Evolutionary conservation across 2,888 invertebrate species (phyloP), one percentile per base, ranked within the genome.

Genomic region (Muscina levida): DNA sequence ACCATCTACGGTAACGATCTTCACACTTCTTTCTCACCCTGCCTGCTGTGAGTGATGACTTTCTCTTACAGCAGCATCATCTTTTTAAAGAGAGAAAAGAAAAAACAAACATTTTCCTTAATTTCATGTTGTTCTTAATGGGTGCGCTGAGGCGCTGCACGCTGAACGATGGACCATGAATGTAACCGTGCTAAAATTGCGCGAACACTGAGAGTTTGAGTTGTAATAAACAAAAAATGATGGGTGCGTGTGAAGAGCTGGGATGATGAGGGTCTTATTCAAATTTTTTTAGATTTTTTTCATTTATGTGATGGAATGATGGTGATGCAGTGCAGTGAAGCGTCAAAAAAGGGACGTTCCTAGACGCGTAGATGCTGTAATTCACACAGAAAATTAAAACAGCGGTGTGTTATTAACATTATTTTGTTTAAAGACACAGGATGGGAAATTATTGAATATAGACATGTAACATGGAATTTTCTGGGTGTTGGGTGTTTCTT

Each of bases 251-350:
- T 72, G 74, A 81, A 77, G 81, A 77, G 77, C 48, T 67, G 74
- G 72, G 81, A 77, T 81, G 81, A 81, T 81, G 81, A 81, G 81
- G 81, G 81, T 72, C 65, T 77, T 81, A 81, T 77, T 81, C 48
- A 81, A 81, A 81, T 81, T 81, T 77, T 57, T 46, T 22, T 51
- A 22, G 19, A 42, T 72, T 31, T 56, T 37, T 68, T 62, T 48
- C 53, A 79, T 68, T 46, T 17, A 56, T 31, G 31, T 31, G 31
- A 31, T 31, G 65, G 53, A 46, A 72, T 57, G 68, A 70, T 31
- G 56, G 42, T 72, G 71, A 70, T 37, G 76, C 53, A 73, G 48
- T 67, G 62, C 62, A 39, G 13, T 42, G 42, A 19, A 11, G 74
- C 68, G 62, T 81, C 67, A 67, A 71, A 74, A 77, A 76, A 57